Percentiles rank a stretch among this genome's conserved stretches.
phyloP scores from a whole-genome alignment of 2,113 vertebrate genomes.

The Sylvilagus bachmani region DNA sequence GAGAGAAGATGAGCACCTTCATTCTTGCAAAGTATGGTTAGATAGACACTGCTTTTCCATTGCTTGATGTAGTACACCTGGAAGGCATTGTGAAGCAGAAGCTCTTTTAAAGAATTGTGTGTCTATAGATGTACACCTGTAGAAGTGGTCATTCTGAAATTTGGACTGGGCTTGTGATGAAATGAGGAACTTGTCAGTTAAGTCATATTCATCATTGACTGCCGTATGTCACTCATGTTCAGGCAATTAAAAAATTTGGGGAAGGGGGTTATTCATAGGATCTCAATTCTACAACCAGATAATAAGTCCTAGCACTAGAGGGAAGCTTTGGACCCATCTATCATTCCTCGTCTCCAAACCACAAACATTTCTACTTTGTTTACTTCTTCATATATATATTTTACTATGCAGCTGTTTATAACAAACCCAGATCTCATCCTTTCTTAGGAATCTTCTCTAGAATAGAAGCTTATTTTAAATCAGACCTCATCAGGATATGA shows the following conservation, averaged over 20 bases:
- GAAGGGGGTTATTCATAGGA: not conserved
- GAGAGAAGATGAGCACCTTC: slow-evolving; percentile 26
- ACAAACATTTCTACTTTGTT: not conserved
- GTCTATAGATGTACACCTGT: not conserved
- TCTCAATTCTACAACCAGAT: not conserved
- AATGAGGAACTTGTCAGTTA: not conserved
- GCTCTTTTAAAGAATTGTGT: not conserved
- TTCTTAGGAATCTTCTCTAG: not conserved
- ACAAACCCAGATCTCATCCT: not conserved
- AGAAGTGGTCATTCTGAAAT: not conserved
- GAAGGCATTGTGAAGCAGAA: not conserved
- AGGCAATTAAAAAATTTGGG: not conserved
- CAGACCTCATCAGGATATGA: not conserved
- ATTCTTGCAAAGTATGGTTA: not conserved
- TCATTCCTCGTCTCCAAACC: not conserved
- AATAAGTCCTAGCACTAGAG: not conserved
- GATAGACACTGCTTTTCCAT: not conserved
- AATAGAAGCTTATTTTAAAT: slow-evolving; percentile 39
- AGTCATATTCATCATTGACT: not conserved
- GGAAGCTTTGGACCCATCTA: not conserved
- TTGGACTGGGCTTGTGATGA: not conserved
- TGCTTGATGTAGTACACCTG: not conserved
- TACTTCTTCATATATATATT: not conserved
- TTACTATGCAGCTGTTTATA: not conserved
- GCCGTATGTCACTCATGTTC: not conserved